Base-by-base conservation (phyloP, 2,113 vertebrate genomes). In the Pongo abelii region DNA sequence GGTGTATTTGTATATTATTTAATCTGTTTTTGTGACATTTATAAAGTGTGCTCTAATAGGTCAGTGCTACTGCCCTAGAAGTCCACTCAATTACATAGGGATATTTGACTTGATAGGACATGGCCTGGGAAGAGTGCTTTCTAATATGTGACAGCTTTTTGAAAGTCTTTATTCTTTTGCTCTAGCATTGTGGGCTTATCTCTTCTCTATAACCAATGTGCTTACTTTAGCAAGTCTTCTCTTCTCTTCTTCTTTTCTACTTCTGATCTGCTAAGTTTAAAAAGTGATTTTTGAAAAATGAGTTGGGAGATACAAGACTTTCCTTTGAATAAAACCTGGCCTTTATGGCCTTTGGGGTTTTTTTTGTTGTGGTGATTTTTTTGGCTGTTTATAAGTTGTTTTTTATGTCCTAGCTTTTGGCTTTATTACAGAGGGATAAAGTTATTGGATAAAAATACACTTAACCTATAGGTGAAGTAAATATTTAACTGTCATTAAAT, bases 181-280 rank as follows among this genome's bases (percentile, higher is more conserved):
- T 89, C 1, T 95, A 67, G 55, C 35, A 1, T 78, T 83, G 3
- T 93, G 7, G 22, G 30, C 78, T 78, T 96, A 89, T 74, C 40
- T 38, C 61, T 92, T 96, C 77, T 93, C 46, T 94, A 57, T 48
- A 91, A 0, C 72, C 22, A 64, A 6, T 59, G 14, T 96, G 10
- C 57, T 88, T 84, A 64, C 17, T 61, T 96, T 89, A 89, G 6
- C 50, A 86, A 61, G 17, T 90, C 50, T 17, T 79, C 79, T 81
- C 89, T 79, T 74, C 78, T 88, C 22, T 96, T 93, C 7, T 88
- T 17, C 78, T 91, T 93, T 81, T 90, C 48, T 94, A 20, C 67
- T 96, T 93, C 40, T 96, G 25, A 77, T 84, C 17, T 91, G 5
- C 30, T 94, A 67, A 48, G 18, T 77, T 96, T 95, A 32, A 96